Evolutionary conservation across 2,888 invertebrate species (phyloP).

Genomic region (Silvanus unidentatus): DNA sequence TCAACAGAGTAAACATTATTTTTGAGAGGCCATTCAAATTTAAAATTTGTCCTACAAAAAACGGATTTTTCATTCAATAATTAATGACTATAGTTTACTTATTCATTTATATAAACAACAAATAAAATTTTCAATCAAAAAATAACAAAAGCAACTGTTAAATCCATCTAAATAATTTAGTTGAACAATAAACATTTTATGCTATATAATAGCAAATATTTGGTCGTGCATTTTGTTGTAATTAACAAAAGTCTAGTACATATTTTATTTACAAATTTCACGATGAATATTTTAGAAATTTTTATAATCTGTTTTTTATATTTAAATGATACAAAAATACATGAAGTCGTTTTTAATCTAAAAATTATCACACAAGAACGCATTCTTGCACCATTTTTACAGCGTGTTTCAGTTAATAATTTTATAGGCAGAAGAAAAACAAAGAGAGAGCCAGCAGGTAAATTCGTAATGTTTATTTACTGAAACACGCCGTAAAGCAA

Average conservation of each 20-base stretch:
- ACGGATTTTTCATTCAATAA: too few species aligned
- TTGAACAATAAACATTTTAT: neutral
- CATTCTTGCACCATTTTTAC: conserved; percentile 8
- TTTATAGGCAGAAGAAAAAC: too few species aligned
- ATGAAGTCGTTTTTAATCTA: conserved; percentile 19
- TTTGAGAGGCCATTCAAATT: too few species aligned
- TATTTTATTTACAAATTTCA: neutral
- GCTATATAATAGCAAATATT: conserved; percentile 16
- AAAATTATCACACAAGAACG: conserved; percentile 25
- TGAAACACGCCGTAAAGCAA: neutral
- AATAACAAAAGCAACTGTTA: neutral
- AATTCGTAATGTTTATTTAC: too few species aligned
- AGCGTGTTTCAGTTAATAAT: neutral
- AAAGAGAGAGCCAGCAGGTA: too few species aligned
- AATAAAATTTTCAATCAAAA: too few species aligned
- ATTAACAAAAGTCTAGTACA: conserved; percentile 7
- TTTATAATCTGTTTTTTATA: conserved; percentile 8
- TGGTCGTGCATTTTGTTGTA: conserved; percentile 15
- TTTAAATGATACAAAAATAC: conserved; percentile 27
- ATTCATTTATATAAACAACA: too few species aligned
- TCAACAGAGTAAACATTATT: too few species aligned
- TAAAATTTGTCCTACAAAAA: too few species aligned
- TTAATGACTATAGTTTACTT: too few species aligned
- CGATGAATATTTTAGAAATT: too few species aligned
- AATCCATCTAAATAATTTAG: neutral